Base-by-base conservation (phyloP, 2,797 vertebrate species). In the Agapornis canus region DNA sequence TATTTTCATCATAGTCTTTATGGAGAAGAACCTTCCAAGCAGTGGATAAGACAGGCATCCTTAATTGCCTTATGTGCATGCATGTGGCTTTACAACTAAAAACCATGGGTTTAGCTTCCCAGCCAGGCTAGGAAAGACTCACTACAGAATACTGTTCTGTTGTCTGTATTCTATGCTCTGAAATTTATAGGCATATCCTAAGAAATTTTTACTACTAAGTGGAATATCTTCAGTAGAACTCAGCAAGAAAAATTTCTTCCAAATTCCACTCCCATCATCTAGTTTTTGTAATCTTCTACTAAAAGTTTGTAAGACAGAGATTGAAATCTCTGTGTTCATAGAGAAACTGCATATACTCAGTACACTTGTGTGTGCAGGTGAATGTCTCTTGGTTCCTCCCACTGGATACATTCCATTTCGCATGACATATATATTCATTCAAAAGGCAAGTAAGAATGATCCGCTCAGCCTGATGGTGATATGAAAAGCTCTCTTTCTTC, bases 1-100 rank as follows among this genome's bases (percentile, higher is more conserved):
- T 0, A 1, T 68, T 80, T 45, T 18, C 6, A 5, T 84, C 5
- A 5, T 5, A 27, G 10, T 29, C 11, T 48, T 81, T n/a, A 26
- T 11, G 42, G 16, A 71, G 10, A 59, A 72, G 11, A 65, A 52
- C 40, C 7, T 63, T 65, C n/a, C 23, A 72, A 64, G 5, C 45
- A 49, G 17, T 0, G 2, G 11, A 40, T 1, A 6, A 64, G 8
- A 54, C 7, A 32, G 17, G 18, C 8, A 52, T 13, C 4, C 26
- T 89, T 47, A 61, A 3, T 6, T 63, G 19, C 22, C 19, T 71
- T 3, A 4, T 45, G 29, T 64, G 22, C 4, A 32, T 57, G 12
- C 18, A 5, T 13, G 4, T 4, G 40, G 4, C 2, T 49, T 88
- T 52, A 39, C 1, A 52, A 11, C 35, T 57, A 48, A 32, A 20